phyloP scores from a whole-genome alignment of 2,888 invertebrate species.

The Brenthis daphne region DNA sequence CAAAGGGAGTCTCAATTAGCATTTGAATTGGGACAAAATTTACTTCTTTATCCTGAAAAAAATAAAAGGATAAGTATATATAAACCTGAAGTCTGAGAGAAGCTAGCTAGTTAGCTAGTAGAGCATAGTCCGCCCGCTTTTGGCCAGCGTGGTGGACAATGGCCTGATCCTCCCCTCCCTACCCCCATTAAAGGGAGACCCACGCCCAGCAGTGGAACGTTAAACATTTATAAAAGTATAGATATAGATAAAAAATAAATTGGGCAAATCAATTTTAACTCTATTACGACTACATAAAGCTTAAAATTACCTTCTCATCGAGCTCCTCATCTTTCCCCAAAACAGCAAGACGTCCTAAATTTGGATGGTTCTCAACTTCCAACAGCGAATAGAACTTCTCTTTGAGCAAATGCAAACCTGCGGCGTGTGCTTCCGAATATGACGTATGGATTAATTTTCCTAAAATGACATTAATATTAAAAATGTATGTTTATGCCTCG shows the following conservation, averaged over 20 bases:
- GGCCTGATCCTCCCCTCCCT: too few relatives aligned
- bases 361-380: slow-evolving; percentile 76
- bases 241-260: too few relatives aligned
- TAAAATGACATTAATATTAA: slow-evolving; percentile 43
- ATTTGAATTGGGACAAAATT: slow-evolving; percentile 92
- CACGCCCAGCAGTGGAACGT: too few relatives aligned
- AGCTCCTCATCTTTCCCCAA: slow-evolving; percentile 55
- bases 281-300: background rate
- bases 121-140: too few relatives aligned
- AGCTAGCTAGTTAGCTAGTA: too few relatives aligned
- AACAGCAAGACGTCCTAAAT: slow-evolving; percentile 57
- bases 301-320: slow-evolving; percentile 51
- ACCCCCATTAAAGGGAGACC: too few relatives aligned
- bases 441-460: slow-evolving; percentile 87
- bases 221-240: too few relatives aligned
- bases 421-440: slow-evolving; percentile 86
- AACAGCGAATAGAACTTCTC: slow-evolving; percentile 89
- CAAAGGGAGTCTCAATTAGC: slow-evolving; percentile 89
- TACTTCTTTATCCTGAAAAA: slow-evolving; percentile 69
- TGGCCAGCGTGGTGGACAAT: too few relatives aligned
- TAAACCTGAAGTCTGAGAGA: background rate
- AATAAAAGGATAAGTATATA: background rate
- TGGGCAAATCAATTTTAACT: background rate
- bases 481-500: background rate
- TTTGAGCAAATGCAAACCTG: slow-evolving; percentile 87